Base-by-base conservation (phyloP, 2,888 invertebrate species). In the Pterostichus madidus region DNA sequence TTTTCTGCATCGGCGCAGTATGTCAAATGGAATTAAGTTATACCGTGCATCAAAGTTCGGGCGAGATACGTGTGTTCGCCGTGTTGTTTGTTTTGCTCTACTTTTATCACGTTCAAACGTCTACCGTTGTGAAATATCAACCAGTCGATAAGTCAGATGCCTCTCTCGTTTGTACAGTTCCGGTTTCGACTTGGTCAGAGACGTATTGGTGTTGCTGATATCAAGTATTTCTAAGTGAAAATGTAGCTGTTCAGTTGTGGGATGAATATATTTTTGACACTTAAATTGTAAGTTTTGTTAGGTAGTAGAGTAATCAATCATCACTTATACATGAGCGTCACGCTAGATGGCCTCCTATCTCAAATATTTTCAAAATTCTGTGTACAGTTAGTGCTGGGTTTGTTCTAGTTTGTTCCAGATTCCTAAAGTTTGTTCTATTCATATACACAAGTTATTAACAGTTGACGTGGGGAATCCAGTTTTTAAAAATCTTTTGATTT, bases 141-240 rank as follows among this genome's bases (percentile, higher is more conserved):
- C 73, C 80, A 80, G 80, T 80, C 80, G 53, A 80, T 80, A 80
- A 80, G 73, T 80, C 56, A 71, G 75, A 75, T 53, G 32, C 75
- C 53, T 73, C 73, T 73, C 44, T 73, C 73, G 73, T 73, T 73
- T 73, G 73, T 73, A 64, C 35, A 13, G 32, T 64, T 73, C 73
- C 49, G 73, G 73, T 73, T 73, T 24, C 73, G 46, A 31, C 44
- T 73, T 44, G 39, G 73, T 73, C 49, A 73, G 73, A 73, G 44
- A 73, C 73, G 49, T 49, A 73, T 49, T 49, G 49, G 46, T 44
- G 11, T 35, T 64, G 64, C 35, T 35, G 64, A 64, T 64, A 31
- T 32, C 32, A 64, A 64, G 35, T 64, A 32, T 64, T 49, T 49
- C n/a, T 49, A 10, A 49, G n/a, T n/a, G 49, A 64, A 64, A 39